Evolutionary conservation across 2,113 vertebrate species (phyloP).

Genomic region (Fregetta grallaria): DNA sequence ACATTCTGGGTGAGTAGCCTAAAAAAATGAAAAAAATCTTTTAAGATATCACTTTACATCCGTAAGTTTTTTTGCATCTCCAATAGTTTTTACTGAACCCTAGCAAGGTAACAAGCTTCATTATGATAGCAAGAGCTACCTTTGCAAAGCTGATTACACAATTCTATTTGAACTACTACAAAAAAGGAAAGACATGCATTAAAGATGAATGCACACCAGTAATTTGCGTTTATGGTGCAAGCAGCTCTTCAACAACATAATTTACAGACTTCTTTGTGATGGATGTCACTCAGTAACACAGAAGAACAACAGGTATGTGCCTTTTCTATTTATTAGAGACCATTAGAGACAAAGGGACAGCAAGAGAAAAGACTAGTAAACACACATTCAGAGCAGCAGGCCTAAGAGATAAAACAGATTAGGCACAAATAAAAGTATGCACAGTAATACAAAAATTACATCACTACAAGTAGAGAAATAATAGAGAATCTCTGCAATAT

Average conservation of each 20-base stretch:
- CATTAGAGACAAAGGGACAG: not conserved
- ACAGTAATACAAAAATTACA: not conserved
- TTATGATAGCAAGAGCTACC: not conserved
- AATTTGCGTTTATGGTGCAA: not conserved
- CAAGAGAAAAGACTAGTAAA: not conserved
- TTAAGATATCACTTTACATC: conserved; percentile 51
- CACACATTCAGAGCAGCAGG: not conserved
- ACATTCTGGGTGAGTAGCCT: conserved; percentile 92
- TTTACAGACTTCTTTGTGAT: not conserved
- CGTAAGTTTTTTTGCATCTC: not conserved
- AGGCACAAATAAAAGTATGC: not conserved
- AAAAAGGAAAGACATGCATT: not conserved
- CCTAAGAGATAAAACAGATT: not conserved
- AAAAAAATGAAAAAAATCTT: conserved; percentile 65
- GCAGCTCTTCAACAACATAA: not conserved
- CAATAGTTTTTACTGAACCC: not conserved
- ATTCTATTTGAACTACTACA: not conserved
- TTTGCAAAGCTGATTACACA: conserved; percentile 7
- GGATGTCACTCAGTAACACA: not conserved
- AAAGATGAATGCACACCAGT: not conserved
- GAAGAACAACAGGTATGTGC: not conserved
- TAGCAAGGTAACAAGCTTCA: not conserved
- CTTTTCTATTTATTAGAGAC: not conserved
- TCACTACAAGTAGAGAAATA: not conserved
- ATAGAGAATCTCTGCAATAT: not conserved